A percentile compares a stretch with the other conserved stretches of the same genome.
Evolutionary conservation across 1,140 invertebrate genomes (phyloP).

Genomic region (Macrostomum lignano): DNA sequence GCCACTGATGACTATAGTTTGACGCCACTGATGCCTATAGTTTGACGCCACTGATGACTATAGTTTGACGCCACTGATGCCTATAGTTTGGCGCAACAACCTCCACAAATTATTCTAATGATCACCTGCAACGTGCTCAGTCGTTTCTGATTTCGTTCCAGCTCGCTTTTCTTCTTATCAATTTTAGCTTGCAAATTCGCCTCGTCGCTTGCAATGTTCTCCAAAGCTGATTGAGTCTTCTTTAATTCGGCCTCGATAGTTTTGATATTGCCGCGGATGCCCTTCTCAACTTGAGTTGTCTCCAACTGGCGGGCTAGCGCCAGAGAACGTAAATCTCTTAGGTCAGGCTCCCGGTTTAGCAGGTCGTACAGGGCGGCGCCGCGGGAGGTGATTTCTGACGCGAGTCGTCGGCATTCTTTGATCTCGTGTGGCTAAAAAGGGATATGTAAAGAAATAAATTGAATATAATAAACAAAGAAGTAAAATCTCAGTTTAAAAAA

Average conservation of each 20-base stretch:
- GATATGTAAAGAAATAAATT: too few species aligned
- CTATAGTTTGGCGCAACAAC: too few species aligned
- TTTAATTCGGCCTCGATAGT: constrained; percentile 33
- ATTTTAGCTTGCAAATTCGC: constrained; percentile 60
- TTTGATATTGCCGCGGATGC: constrained; percentile 35
- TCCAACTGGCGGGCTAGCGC: constrained; percentile 50
- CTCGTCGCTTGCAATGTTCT: constrained; percentile 53
- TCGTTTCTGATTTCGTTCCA: constrained; percentile 67
- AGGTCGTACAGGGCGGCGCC: constrained; percentile 66
- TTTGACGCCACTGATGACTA: too few species aligned
- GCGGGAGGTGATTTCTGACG: constrained; percentile 57
- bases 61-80: too few species aligned
- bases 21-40: too few species aligned
- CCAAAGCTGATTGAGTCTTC: constrained; percentile 42
- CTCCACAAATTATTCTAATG: too few species aligned
- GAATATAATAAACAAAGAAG: too few species aligned
- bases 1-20: too few species aligned
- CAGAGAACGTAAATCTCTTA: constrained; percentile 34
- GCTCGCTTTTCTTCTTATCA: constrained; percentile 54
- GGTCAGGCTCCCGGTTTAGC: constrained; percentile 54
- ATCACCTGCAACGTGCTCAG: constrained; percentile 60
- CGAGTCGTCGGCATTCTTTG: constrained; percentile 52
- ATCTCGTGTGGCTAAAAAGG: constrained; percentile 49
- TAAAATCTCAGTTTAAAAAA: too few species aligned
- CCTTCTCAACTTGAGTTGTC: constrained; percentile 45